These are phyloP conservation scores for Anadara kagoshimensis DNA, from an alignment of 1,140 invertebrate species.

Conservation along the genomic window DNA sequence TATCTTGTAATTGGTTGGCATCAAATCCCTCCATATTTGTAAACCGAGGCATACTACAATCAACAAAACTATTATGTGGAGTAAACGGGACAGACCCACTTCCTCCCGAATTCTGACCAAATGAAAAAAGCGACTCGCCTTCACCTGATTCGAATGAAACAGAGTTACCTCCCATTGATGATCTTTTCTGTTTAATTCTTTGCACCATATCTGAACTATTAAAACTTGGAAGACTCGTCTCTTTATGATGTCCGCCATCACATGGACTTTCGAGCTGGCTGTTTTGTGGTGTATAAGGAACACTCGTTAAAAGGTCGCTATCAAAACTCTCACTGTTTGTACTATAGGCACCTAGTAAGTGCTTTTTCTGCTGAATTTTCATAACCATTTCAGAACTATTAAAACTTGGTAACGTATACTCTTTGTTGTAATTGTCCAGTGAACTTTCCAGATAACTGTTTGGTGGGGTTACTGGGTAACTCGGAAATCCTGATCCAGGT, in stretches of 20 bases:
- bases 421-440: slow-evolving; percentile 1
- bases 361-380: slow-evolving; percentile 58
- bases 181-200: slow-evolving; percentile 55
- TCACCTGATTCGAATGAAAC: not conserved
- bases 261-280: slow-evolving; percentile 59
- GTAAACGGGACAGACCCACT: slow-evolving; percentile 33
- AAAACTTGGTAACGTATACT: slow-evolving; percentile 61
- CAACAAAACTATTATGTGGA: slow-evolving; percentile 56
- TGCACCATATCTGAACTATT: slow-evolving; percentile 70
- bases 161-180: slow-evolving; percentile 16
- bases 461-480: slow-evolving; percentile 44
- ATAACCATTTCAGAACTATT: slow-evolving; percentile 66
- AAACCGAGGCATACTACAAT: no score
- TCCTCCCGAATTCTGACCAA: no score
- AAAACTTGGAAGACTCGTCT: slow-evolving; percentile 65
- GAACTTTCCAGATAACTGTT: slow-evolving; percentile 31
- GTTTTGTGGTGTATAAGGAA: slow-evolving; percentile 60
- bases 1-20: no score
- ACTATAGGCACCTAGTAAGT: slow-evolving; percentile 19
- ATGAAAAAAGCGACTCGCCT: no score
- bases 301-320: slow-evolving; percentile 2
- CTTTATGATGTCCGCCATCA: slow-evolving; percentile 28
- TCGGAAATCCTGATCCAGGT: slow-evolving; percentile 24
- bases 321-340: slow-evolving; percentile 1
- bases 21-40: no score